Conservation (phyloP, 1,140 invertebrate species). For the Phortica variegata region DNA sequence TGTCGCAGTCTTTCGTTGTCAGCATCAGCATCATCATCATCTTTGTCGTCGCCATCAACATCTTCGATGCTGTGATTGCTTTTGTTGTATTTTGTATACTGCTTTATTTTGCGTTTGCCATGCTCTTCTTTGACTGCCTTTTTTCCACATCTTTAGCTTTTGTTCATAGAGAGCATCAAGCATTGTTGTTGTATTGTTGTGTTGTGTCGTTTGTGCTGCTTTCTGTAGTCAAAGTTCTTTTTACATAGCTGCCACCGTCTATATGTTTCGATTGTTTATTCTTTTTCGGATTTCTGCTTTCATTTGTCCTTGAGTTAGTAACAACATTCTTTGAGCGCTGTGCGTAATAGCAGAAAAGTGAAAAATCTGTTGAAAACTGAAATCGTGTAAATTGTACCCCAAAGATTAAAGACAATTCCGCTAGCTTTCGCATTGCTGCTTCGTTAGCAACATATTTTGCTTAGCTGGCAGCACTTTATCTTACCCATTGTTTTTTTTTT, state of each 20-base stretch:
- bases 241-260: not conserved
- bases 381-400: slow-evolving; percentile 37
- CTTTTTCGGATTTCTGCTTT: slow-evolving; percentile 31
- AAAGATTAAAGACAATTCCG: slow-evolving; percentile 33
- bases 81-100: slow-evolving; percentile 7
- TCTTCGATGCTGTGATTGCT: no score
- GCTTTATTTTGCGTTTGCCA: slow-evolving; percentile 8
- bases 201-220: slow-evolving; percentile 6
- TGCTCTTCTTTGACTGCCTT: slow-evolving; percentile 11
- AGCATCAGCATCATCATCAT: slow-evolving; percentile 8
- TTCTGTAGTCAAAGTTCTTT: not conserved
- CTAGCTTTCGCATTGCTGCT: slow-evolving; percentile 6
- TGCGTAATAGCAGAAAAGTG: no score
- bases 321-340: slow-evolving; percentile 13
- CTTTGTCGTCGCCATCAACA: slow-evolving; percentile 49
- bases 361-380: slow-evolving; percentile 16
- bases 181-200: slow-evolving; percentile 22
- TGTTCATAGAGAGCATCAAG: slow-evolving; percentile 50
- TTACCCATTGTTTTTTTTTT: slow-evolving; percentile 28
- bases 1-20: slow-evolving; percentile 20
- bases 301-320: slow-evolving; percentile 48
- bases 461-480: slow-evolving; percentile 27
- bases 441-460: slow-evolving; percentile 22
- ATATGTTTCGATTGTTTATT: slow-evolving; percentile 17
- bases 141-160: slow-evolving; percentile 11